phyloP scores from a whole-genome alignment of 2,888 invertebrate genomes.

The Drosophila pseudotakahashii region DNA sequence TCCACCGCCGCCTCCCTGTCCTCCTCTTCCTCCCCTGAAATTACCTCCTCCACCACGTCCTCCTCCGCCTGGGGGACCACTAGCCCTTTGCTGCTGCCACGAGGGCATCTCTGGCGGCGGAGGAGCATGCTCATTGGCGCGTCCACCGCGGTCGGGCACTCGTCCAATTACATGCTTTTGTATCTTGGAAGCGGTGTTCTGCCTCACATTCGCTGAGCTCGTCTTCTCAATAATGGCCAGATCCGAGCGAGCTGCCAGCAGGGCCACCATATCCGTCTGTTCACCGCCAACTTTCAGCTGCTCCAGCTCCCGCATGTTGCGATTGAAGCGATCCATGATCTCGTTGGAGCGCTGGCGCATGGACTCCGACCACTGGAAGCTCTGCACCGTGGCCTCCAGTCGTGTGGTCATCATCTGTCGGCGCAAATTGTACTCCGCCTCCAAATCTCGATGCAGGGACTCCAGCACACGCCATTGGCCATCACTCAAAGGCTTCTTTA shows the following conservation, averaged over 20 bases:
- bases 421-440: conserved; percentile 92
- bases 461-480: conserved; percentile 93
- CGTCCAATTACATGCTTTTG: conserved; percentile 95
- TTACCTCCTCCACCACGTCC: conserved; percentile 74
- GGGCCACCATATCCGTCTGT: conserved; percentile 89
- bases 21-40: conserved; percentile 73
- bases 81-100: conserved; percentile 90
- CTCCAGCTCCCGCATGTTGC: conserved; percentile 83
- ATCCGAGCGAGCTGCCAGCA: conserved; percentile 93
- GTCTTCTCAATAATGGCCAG: conserved; percentile 96
- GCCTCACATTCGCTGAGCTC: conserved; percentile 92
- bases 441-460: conserved; percentile 89
- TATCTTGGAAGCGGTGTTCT: conserved; percentile 92
- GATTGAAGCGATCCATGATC: conserved; percentile 87
- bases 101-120: conserved; percentile 99
- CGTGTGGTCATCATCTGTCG: conserved; percentile 95
- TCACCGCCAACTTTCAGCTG: conserved; percentile 82
- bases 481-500: conserved; percentile 88
- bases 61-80: conserved; percentile 84
- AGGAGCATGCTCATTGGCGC: conserved; percentile 94
- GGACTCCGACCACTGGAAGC: conserved; percentile 96
- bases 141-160: conserved; percentile 97
- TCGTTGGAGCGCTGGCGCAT: conserved; percentile 90
- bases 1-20: conserved; percentile 69
- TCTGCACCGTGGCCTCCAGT: conserved; percentile 97